These are phyloP conservation scores for Corythaixoides concolor DNA, from an alignment of 2,113 vertebrate species.

Conservation along the genomic window DNA sequence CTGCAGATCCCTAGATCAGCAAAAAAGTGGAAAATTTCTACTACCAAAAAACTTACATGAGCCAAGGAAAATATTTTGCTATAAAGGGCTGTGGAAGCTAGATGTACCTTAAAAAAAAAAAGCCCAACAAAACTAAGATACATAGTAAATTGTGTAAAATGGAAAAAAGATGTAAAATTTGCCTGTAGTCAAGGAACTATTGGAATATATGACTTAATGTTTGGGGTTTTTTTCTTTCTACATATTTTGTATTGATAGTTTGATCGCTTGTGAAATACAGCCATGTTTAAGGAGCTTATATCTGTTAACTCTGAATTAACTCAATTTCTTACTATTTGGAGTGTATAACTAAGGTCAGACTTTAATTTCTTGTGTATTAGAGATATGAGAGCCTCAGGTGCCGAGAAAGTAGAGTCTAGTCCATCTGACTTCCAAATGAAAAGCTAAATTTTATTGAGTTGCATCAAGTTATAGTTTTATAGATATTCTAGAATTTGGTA, in stretches of 20 bases:
- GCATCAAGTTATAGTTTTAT: neutral
- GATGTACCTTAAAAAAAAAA: neutral
- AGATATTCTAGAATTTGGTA: neutral
- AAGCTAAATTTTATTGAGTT: neutral
- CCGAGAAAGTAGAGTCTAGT: neutral
- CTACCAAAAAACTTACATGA: neutral
- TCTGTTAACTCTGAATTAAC: neutral
- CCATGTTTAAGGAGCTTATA: neutral
- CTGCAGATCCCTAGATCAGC: neutral
- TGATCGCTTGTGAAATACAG: neutral
- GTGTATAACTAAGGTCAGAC: neutral
- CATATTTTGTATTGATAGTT: neutral
- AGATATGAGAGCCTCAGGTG: neutral
- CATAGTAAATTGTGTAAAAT: neutral
- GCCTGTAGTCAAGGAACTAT: neutral
- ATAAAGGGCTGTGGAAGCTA: neutral
- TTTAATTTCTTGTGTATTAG: neutral
- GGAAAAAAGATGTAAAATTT: neutral
- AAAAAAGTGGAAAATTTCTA: neutral
- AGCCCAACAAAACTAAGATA: neutral
- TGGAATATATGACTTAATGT: neutral
- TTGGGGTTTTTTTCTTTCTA: neutral
- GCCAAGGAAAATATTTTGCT: neutral
- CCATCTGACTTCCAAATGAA: neutral
- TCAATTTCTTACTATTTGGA: neutral